Base-by-base conservation (phyloP, 1,140 invertebrate genomes). In the Heliconius congener region DNA sequence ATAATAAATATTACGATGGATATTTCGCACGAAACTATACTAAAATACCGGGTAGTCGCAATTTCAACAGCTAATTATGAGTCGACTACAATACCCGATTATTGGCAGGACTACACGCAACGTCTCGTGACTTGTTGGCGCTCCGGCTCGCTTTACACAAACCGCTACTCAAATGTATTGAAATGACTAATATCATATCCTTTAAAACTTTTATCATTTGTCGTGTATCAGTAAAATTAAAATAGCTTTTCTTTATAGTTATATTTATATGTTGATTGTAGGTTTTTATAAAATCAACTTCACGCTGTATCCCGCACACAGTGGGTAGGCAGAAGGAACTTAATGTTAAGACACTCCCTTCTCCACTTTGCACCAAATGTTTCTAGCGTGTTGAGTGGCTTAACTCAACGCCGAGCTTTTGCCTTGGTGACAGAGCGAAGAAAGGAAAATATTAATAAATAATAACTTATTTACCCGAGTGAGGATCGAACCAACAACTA, bases 41-140 rank as follows among this genome's bases (percentile, higher is more conserved):
- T 81, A 73, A 81, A 81, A 78, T 81, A 83, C 74, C 57, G 77
- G 77, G 73, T 78, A 81, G 83, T 84, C 85, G 86, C 85, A 85
- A 85, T 87, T 86, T 88, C 80, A 84, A 81, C 81, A 52, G 74
- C 78, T 87, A 89, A 90, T 89, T 86, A 87, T 83, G 81, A 78
- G 81, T 78, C 79, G 80, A 52, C 80, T 85, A 88, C 83, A 86
- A 84, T 86, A 86, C 42, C 83, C 84, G 78, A 88, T 88, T 93
- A 93, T 91, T 93, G 89, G 88, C 87, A 87, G 88, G 83, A 85
- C 60, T 71, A 80, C 92, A 93, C 90, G 92, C 92, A 82, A 93
- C 23, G 73, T 91, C 70, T 83, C 92, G 92, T 92, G 90, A 80
- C 79, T 82, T 6, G 27, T 23, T 46, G 74, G 46, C 77, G 60